Evolutionary conservation across 2,113 vertebrate genomes (phyloP).

Genomic region (Acinonyx jubatus): DNA sequence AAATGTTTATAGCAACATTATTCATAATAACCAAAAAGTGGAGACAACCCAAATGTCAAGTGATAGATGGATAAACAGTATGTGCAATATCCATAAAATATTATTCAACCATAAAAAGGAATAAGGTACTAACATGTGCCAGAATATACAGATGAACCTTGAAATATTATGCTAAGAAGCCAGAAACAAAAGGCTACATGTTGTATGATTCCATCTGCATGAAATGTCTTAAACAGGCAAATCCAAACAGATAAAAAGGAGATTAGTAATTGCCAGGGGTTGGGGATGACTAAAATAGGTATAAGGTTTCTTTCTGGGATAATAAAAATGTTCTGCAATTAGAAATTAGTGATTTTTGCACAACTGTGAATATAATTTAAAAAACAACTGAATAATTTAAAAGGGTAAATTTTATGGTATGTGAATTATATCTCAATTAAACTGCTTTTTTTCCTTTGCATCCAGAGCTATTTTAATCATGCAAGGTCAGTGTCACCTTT

Average conservation of each 20-base stretch:
- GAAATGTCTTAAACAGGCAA: neutral
- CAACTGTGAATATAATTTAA: neutral
- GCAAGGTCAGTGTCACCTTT: neutral
- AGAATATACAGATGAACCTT: neutral
- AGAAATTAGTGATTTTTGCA: neutral
- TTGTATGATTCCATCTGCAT: neutral
- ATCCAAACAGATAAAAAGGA: neutral
- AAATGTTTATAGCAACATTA: neutral
- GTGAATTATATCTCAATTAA: neutral
- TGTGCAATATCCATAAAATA: neutral
- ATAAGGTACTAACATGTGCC: neutral
- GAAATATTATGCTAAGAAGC: neutral
- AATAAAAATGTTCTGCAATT: constrained; percentile 37
- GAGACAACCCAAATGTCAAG: neutral
- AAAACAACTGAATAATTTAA: neutral
- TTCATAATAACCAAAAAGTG: neutral
- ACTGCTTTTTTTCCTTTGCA: neutral
- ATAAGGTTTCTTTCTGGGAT: neutral
- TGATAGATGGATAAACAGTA: neutral
- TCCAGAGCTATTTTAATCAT: neutral
- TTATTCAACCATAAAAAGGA: neutral
- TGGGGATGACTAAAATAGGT: neutral
- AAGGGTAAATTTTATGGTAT: neutral
- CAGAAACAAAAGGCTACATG: neutral
- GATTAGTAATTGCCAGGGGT: neutral